Evolutionary conservation across 2,888 invertebrate genomes (phyloP), one percentile per base, ranked within the genome.

Genomic region (Neoscelio sp.): DNA sequence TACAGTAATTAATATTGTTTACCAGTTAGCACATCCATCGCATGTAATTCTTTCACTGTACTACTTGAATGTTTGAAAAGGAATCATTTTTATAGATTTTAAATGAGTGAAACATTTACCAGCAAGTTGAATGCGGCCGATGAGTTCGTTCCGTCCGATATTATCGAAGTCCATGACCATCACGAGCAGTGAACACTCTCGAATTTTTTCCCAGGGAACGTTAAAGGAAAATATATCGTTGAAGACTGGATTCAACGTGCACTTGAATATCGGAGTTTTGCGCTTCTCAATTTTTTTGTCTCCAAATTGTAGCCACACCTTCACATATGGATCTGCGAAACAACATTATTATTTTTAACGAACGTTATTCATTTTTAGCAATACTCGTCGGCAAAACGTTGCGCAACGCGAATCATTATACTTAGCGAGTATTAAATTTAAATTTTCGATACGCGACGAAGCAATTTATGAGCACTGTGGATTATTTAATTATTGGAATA

Each of bases 161-260:
- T 98, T 98, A 91, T 98, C 98, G 90, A 98, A 98, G 92, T 98
- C 98, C 98, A 98, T 98, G 73, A 98, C 98, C 92, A 96, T 95
- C 13, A 98, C 96, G 88, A 98, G 97, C 81, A 98, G 93, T 48
- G 97, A 97, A 88, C 98, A 98, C 90, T 98, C 98, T 70, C 98
- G 92, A 83, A 98, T 98, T 91, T 97, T 97, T 92, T 98, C 98
- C 97, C 98, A 98, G 10, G 98, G 98, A 58, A 98, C 98, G 91
- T 96, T 97, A 93, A 98, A 98, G 54, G 96, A 96, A 92, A 98
- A 98, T 7, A 97, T 95, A 91, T 98, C 98, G 91, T 98, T 98
- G 93, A 98, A 98, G 75, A 98, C 95, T 0, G 98, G 98, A 92
- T 98, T 98, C 85, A 98, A 92, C 58, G 97, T 98, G 91, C 97